Evolutionary conservation across 2,888 invertebrate species (phyloP), one percentile per base, ranked within the genome.

Genomic region (Drosophila subsilvestris): DNA sequence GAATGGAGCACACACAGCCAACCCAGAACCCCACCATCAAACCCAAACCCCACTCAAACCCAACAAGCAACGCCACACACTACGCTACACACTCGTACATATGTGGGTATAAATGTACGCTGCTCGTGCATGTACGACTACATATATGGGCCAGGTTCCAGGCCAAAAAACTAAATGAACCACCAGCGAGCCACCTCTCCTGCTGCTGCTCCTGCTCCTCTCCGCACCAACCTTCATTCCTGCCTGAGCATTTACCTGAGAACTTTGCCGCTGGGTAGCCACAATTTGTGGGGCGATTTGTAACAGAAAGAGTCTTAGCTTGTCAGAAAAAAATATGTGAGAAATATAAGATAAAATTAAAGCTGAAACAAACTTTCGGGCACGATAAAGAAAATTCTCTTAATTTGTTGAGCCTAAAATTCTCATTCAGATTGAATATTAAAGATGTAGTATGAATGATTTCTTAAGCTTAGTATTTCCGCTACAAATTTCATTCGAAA

Each of bases 61-160:
- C n/a, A 63, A 42, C 37, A 44, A 53, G 20, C 20, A 20, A 20
- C 22, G 25, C 17, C 5, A 58, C 49, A 29, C 14, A 37, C 14
- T 22, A 29, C 20, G 29, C 9, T 47, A 51, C 61, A 71, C 58
- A 56, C 47, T n/a, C n/a, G 53, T n/a, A 58, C 25, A 54, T 44
- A 29, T 43, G 44, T 51, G n/a, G n/a, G n/a, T n/a, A n/a, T n/a
- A n/a, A n/a, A n/a, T n/a, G 12, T n/a, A 14, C 37, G 6, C 37
- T 37, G 7, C 37, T 14, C 14, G n/a, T 29, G 18, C 20, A 60
- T 22, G 56, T 51, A 74, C 74, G 71, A 69, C 75, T 76, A 50
- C 80, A 25, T 80, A 78, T 88, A 75, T 76, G 79, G 68, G 73
- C 62, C 86, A 80, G 73, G 84, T 78, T 79, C 84, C 70, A 66